These are phyloP conservation scores for Fregetta grallaria DNA, from an alignment of 2,113 vertebrate species.

Conservation along the genomic window DNA sequence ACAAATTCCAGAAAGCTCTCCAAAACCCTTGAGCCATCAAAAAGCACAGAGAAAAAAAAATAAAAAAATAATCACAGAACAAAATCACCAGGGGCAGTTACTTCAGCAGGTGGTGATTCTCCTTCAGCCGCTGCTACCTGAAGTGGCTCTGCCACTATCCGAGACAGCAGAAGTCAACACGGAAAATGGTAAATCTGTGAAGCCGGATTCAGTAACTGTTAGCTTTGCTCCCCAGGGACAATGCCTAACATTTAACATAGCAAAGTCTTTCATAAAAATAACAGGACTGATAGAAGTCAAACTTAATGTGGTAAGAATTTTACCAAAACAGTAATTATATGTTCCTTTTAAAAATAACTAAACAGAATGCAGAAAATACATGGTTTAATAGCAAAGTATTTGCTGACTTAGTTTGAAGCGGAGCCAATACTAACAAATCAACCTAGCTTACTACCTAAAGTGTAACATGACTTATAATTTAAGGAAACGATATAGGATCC, in stretches of 20 bases:
- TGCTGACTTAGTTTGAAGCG: slow-evolving; percentile 83
- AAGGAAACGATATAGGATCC: not conserved
- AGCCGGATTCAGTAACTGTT: not conserved
- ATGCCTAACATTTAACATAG: not conserved
- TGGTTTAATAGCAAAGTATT: slow-evolving; percentile 74
- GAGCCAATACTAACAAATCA: slow-evolving; percentile 81
- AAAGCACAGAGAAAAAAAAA: not conserved
- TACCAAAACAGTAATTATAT: slow-evolving; percentile 57
- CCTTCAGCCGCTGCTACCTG: not conserved
- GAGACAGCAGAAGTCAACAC: not conserved
- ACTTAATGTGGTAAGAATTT: slow-evolving; percentile 49
- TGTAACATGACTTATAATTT: not conserved
- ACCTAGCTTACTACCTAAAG: slow-evolving; percentile 31
- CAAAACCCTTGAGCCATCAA: not conserved
- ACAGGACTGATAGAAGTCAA: slow-evolving; percentile 18
- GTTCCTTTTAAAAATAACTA: slow-evolving; percentile 52
- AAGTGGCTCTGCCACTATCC: not conserved
- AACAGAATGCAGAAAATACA: slow-evolving; percentile 55
- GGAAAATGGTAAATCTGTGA: not conserved
- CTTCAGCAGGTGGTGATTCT: not conserved
- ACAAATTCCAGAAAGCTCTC: not conserved
- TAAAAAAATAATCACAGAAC: too few species aligned
- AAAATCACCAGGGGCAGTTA: not conserved
- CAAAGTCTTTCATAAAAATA: not conserved
- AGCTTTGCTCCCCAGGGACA: not conserved